Base-by-base conservation (phyloP, 1,140 invertebrate species). In the Oreohelix idahoensis region DNA sequence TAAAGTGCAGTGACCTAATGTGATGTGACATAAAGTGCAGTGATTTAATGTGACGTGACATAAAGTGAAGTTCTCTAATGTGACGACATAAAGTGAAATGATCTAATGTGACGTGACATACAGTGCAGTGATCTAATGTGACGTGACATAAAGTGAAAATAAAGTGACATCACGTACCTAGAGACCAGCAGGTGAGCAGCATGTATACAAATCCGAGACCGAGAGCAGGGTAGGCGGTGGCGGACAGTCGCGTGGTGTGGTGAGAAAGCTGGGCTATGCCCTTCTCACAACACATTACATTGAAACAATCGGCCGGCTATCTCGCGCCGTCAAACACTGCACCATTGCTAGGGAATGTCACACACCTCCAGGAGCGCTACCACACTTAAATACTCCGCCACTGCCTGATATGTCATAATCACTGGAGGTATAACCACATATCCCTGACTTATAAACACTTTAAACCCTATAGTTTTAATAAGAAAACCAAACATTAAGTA, bases 271-370 rank as follows among this genome's bases (percentile, higher is more conserved):
- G 35, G 71, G 71, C 26, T 10, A 23, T 13, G 26, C 35, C 26
- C 71, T 38, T 35, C 71, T 74, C 71, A 74, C 71, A 74, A 74
- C 36, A 74, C 71, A 74, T 74, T 42, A 74, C 71, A 74, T 74
- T 70, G 39, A 74, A 45, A 42, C 71, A 74, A 10, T n/a, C 36
- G 70, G 35, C 36, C 36, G 70, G 35, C 36, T 38, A 35, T 45
- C 71, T 45, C 11, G 11, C 35, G 15, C 5, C 39, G 71, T 42
- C 36, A 74, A 74, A 74, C 71, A 74, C 38, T 45, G 71, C 71
- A 74, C 39, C 39, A 74, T 39, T 29, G 35, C 71, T 45, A 10
- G 38, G 32, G 13, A 58, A 23, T 26, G 51, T 58, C 51, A 58
- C 26, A 58, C 51, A 58, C 51, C 51, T 11, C 23, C 26, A 4